Percentiles rank a stretch among this genome's conserved stretches.
Evolutionary conservation across 2,113 vertebrate genomes (phyloP).

Genomic region (Anolis sagrei): DNA sequence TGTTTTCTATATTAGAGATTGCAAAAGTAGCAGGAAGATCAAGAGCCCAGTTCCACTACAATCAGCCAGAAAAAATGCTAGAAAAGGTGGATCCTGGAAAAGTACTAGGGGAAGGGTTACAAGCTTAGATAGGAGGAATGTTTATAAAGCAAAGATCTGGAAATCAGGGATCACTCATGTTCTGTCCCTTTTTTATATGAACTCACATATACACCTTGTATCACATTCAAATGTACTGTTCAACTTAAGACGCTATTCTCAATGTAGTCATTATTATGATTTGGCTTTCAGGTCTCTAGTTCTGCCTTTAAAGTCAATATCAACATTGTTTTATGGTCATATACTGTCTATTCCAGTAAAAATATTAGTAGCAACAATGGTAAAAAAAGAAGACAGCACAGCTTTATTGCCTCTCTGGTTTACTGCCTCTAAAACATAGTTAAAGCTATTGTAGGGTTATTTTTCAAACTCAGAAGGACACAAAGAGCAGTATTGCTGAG

Average conservation of each 20-base stretch:
- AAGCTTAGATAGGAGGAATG: slow-evolving; percentile 12
- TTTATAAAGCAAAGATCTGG: not conserved
- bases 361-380: not conserved
- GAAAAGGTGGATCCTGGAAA: slow-evolving; percentile 10
- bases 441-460: not conserved
- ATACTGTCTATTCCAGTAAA: not conserved
- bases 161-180: slow-evolving; percentile 19
- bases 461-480: not conserved
- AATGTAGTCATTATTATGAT: not conserved
- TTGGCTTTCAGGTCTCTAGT: not conserved
- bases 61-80: slow-evolving; percentile 8
- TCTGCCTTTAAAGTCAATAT: not conserved
- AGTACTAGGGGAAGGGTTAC: slow-evolving; percentile 34
- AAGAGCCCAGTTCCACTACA: not conserved
- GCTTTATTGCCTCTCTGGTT: not conserved
- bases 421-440: not conserved
- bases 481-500: not conserved
- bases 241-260: not conserved
- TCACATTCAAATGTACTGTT: not conserved
- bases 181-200: not conserved
- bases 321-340: not conserved
- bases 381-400: not conserved
- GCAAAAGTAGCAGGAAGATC: slow-evolving; percentile 25
- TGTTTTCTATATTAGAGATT: slow-evolving; percentile 59
- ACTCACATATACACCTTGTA: not conserved